Evolutionary conservation across 30 jellyfish, hydroid and myxozoan species (phyloP).

Genomic region (Mastigias papua): DNA sequence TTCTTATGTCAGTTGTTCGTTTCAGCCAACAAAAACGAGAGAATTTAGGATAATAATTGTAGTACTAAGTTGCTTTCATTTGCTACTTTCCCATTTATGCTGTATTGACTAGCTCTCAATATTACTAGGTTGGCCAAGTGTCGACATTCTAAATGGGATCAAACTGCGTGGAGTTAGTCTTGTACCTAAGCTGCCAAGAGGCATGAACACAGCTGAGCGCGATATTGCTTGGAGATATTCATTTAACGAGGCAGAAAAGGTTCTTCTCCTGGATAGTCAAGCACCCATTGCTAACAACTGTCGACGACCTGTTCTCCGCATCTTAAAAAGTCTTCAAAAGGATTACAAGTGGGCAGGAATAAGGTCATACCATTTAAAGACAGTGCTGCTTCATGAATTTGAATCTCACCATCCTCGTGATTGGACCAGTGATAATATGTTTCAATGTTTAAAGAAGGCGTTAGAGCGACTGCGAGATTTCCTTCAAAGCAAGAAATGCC

Average conservation of each 20-base stretch:
- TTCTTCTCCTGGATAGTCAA: neutral
- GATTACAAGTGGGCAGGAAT: conserved; percentile 10
- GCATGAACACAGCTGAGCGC: neutral
- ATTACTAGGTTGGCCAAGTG: conserved; percentile 12
- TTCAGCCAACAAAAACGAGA: no score
- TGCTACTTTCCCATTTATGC: no score
- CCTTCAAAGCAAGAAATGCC: conserved; percentile 10
- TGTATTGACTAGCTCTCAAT: no score
- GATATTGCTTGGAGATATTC: conserved; percentile 18
- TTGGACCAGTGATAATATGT: neutral
- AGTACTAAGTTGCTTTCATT: no score
- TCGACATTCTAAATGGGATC: neutral
- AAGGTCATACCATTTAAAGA: conserved; percentile 33
- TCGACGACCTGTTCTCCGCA: conserved; percentile 27
- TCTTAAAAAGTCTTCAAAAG: neutral
- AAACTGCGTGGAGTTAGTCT: neutral
- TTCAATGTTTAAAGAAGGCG: neutral
- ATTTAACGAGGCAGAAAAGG: conserved; percentile 20
- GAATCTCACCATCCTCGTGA: conserved; percentile 1
- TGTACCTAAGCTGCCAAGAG: conserved; percentile 13
- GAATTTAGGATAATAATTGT: no score
- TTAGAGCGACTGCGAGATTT: neutral
- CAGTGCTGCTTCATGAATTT: conserved; percentile 24
- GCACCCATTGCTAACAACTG: neutral
- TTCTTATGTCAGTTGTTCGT: no score